A percentile compares a stretch with the other conserved stretches of the same genome.
Conservation (phyloP, 2,113 vertebrate genomes). For the Mus pahari region DNA sequence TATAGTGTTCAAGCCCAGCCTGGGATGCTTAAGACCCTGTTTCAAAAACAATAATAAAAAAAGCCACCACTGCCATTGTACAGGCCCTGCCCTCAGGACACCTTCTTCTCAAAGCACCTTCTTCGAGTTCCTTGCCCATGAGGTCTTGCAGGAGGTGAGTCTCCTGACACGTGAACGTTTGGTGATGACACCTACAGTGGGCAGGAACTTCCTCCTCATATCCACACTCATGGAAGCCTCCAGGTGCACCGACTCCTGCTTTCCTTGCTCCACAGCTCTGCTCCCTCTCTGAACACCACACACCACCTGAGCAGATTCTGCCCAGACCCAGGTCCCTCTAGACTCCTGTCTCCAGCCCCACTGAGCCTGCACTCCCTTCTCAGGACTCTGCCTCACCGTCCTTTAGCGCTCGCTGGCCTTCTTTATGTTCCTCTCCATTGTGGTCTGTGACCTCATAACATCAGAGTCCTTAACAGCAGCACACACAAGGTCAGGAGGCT, state of each 20-base stretch:
- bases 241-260: too few relatives aligned
- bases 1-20: background rate
- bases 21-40: background rate
- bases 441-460: background rate
- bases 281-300: background rate
- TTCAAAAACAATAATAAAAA: background rate
- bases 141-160: background rate
- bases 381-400: background rate
- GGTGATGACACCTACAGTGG: background rate
- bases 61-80: background rate
- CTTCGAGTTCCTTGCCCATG: background rate
- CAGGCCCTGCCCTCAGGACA: background rate
- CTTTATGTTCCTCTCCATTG: background rate
- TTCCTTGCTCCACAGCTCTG: fast-evolving
- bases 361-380: fast-evolving
- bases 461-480: background rate
- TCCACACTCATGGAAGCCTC: background rate
- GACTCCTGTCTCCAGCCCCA: background rate
- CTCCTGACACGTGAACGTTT: background rate
- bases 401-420: too few relatives aligned
- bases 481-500: too few relatives aligned
- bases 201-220: background rate
- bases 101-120: background rate
- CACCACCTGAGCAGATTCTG: background rate
- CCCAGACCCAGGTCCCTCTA: too few relatives aligned